Conservation (phyloP, 2,797 vertebrate species). For the Karalla daura region DNA sequence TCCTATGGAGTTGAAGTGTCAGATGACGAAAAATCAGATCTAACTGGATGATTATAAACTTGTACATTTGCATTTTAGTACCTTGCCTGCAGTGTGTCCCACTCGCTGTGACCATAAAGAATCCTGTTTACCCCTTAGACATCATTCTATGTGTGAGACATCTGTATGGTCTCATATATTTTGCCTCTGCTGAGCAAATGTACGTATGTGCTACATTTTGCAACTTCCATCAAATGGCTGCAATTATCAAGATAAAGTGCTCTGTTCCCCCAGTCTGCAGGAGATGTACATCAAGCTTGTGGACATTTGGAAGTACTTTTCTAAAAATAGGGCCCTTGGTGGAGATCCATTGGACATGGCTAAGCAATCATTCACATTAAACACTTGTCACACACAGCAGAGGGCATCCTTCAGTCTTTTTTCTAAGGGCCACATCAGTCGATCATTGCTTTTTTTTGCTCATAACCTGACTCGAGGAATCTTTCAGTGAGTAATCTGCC, state of each 20-base stretch:
- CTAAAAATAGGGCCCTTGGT: conserved; percentile 65
- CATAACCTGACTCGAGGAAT: conserved; percentile 5
- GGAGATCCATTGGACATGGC: conserved; percentile 49
- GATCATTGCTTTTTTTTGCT: conserved; percentile 6
- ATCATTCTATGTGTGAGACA: conserved; percentile 1
- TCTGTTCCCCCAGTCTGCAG: conserved; percentile 29
- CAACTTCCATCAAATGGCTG: conserved; percentile 48
- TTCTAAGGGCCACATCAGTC: conserved; percentile 10
- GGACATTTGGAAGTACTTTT: conserved; percentile 67
- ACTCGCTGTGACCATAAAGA: not conserved
- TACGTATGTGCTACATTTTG: conserved; percentile 30
- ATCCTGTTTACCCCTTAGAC: not conserved
- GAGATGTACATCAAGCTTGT: conserved; percentile 62
- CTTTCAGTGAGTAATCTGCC: conserved; percentile 14
- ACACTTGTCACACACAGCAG: conserved; percentile 55
- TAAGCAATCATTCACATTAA: conserved; percentile 65
- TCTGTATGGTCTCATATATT: conserved; percentile 14
- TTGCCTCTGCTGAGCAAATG: conserved; percentile 7
- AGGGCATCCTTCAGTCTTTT: conserved; percentile 47
- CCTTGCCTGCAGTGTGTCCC: not conserved
- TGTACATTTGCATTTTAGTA: not conserved
- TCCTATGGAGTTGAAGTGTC: not conserved
- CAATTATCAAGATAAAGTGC: conserved; percentile 67
- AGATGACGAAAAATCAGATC: not conserved
- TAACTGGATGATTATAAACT: not conserved